phyloP scores from a whole-genome alignment of 1,140 invertebrate genomes.

The Achroia grisella region DNA sequence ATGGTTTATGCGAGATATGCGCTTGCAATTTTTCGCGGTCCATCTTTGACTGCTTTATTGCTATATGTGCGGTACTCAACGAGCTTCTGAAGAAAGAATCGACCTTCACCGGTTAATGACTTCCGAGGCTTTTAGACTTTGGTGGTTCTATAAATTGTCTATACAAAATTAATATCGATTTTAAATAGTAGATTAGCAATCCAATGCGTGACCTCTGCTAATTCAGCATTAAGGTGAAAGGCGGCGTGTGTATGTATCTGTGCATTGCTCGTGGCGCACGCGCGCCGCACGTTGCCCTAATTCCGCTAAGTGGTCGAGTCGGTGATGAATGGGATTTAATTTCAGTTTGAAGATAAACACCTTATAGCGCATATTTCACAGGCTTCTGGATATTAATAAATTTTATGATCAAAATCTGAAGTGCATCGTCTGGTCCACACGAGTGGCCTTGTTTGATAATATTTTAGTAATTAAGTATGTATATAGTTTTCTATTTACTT shows the following conservation, averaged over 20 bases:
- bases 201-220: slow-evolving; percentile 9
- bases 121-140: background rate
- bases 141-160: background rate
- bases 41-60: background rate
- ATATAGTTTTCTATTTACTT: background rate
- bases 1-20: background rate
- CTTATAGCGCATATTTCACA: slow-evolving; percentile 15
- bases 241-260: slow-evolving; percentile 11
- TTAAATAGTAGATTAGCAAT: slow-evolving; percentile 3
- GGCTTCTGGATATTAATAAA: background rate
- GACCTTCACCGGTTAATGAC: background rate
- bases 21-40: background rate
- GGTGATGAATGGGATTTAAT: slow-evolving; percentile 37
- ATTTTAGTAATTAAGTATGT: background rate
- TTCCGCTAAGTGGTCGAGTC: slow-evolving; percentile 34
- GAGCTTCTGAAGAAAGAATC: too few species aligned
- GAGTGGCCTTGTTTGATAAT: background rate
- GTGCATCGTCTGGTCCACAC: background rate
- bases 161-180: background rate
- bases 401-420: background rate
- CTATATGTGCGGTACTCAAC: background rate
- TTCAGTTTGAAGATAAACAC: slow-evolving; percentile 14
- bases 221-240: slow-evolving; percentile 39
- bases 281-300: slow-evolving; percentile 25
- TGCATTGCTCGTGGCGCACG: slow-evolving; percentile 15